A percentile compares a stretch with the other conserved stretches of the same genome.
These are phyloP conservation scores for Saccopteryx bilineata DNA, from an alignment of 2,113 vertebrate genomes.

Conservation along the genomic window DNA sequence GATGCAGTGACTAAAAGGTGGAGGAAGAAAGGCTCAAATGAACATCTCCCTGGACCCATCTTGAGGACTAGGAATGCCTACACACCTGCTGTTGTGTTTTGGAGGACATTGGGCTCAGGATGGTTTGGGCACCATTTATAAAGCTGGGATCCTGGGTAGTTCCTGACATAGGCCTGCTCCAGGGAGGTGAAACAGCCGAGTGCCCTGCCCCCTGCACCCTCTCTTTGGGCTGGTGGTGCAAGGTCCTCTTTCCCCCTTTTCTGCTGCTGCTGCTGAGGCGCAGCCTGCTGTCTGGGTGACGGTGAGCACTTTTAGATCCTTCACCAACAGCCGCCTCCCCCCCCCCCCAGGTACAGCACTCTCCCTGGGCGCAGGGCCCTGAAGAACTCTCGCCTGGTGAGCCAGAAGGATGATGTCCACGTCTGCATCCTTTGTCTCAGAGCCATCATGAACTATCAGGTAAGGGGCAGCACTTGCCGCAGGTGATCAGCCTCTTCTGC, in stretches of 20 bases:
- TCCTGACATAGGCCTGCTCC: background rate
- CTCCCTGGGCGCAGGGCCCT: conserved; percentile 94
- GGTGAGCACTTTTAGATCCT: background rate
- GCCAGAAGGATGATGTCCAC: conserved; percentile 98
- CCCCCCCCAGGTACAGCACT: conserved; percentile 92
- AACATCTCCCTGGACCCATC: background rate
- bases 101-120: background rate
- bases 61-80: background rate
- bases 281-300: background rate
- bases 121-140: background rate
- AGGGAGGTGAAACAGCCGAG: background rate
- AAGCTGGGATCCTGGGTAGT: background rate
- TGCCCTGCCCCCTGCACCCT: background rate
- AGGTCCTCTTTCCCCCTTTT: background rate
- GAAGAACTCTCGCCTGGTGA: conserved; percentile 97
- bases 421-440: conserved; percentile 98
- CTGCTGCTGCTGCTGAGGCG: background rate
- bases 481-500: background rate
- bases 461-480: conserved; percentile 75
- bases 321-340: background rate
- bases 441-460: conserved; percentile 99
- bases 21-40: background rate
- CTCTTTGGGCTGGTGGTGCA: background rate
- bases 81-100: background rate
- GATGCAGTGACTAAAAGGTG: background rate